These are phyloP conservation scores for Drosophila multiciliata DNA, from an alignment of 2,888 invertebrate genomes.

Conservation along the genomic window DNA sequence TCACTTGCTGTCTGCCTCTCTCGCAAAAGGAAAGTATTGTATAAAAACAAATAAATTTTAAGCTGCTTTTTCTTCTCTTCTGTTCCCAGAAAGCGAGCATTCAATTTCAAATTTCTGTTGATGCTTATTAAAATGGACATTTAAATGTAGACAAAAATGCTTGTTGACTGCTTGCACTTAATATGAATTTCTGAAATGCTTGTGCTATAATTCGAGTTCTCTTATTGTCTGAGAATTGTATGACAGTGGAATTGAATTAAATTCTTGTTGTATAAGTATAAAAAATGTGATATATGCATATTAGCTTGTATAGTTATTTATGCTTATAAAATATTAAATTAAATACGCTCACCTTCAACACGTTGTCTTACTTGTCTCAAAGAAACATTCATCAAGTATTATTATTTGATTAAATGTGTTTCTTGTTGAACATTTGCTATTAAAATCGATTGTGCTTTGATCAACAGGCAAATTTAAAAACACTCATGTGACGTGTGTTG, in stretches of 20 bases:
- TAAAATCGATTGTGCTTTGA: constrained; percentile 9
- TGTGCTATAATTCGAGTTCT: background rate
- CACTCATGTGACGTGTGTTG: constrained; percentile 6
- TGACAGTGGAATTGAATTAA: background rate
- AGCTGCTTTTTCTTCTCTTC: background rate
- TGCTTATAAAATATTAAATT: too few relatives aligned
- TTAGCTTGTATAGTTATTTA: too few relatives aligned
- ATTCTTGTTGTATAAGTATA: background rate
- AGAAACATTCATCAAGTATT: background rate
- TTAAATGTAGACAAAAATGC: constrained; percentile 51
- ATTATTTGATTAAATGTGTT: background rate
- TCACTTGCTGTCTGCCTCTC: constrained; percentile 1
- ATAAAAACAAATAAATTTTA: background rate
- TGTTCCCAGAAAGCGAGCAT: constrained; percentile 10
- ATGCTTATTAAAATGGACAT: constrained; percentile 51
- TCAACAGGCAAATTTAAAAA: constrained; percentile 15
- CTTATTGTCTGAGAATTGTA: background rate
- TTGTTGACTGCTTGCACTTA: constrained; percentile 36
- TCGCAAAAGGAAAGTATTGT: background rate
- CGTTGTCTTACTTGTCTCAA: background rate
- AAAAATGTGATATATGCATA: background rate
- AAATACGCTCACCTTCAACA: background rate
- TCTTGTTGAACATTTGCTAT: constrained; percentile 5
- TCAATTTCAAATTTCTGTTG: constrained; percentile 8
- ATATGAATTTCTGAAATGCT: constrained; percentile 26